These are phyloP conservation scores for Schizothorax lantsangensis DNA, from an alignment of 2,797 vertebrate species.

Conservation along the genomic window DNA sequence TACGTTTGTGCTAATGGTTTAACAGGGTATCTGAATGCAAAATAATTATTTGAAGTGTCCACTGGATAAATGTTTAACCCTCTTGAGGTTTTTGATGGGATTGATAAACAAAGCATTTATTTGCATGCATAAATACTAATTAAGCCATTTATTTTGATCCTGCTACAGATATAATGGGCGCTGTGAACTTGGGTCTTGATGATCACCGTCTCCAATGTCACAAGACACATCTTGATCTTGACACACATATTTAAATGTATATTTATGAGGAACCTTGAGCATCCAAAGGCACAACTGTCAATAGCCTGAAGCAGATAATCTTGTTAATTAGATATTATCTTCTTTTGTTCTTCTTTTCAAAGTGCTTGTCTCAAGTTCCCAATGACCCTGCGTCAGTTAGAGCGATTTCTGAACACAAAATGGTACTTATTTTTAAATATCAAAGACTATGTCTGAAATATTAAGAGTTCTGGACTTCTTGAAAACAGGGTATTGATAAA, in stretches of 20 bases:
- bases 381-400: not conserved
- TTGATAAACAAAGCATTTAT: constrained; percentile 80
- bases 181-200: constrained; percentile 63
- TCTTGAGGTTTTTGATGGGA: constrained; percentile 64
- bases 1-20: not conserved
- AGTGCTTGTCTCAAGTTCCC: constrained; percentile 71
- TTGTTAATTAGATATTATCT: constrained; percentile 80
- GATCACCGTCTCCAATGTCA: constrained; percentile 77
- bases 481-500: constrained; percentile 4
- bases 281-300: constrained; percentile 75
- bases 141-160: constrained; percentile 27
- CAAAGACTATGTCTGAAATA: not conserved
- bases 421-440: not conserved
- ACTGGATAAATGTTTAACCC: constrained; percentile 38
- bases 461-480: not conserved
- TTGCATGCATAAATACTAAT: constrained; percentile 73
- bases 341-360: constrained; percentile 71
- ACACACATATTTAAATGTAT: constrained; percentile 77
- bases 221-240: constrained; percentile 78
- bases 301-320: constrained; percentile 70
- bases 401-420: not conserved
- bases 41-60: constrained; percentile 38
- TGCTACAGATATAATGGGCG: constrained; percentile 33
- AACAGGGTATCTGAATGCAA: constrained; percentile 18
- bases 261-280: constrained; percentile 79